These are phyloP conservation scores for Odontocerum albicorne DNA, from an alignment of 2,888 invertebrate species.

Conservation along the genomic window DNA sequence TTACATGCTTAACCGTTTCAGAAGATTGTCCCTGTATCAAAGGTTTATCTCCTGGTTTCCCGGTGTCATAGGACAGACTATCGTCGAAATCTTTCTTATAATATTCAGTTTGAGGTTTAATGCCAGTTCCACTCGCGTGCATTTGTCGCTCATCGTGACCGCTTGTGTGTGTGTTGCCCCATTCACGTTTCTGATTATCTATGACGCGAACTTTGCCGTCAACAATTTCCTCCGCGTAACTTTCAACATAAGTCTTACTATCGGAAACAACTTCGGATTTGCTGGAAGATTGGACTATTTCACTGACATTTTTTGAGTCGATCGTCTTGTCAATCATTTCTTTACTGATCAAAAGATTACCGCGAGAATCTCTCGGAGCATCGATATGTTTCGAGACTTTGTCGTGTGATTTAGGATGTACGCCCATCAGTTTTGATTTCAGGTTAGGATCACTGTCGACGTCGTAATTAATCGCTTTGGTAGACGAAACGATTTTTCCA, in stretches of 20 bases:
- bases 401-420: background rate
- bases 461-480: constrained; percentile 38
- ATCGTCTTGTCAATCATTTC: background rate
- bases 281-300: constrained; percentile 40
- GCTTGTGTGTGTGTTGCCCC: constrained; percentile 39
- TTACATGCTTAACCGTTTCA: constrained; percentile 35
- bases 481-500: constrained; percentile 37
- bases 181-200: constrained; percentile 45
- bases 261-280: constrained; percentile 48
- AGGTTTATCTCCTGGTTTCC: constrained; percentile 42
- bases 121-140: constrained; percentile 45
- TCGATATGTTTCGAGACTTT: constrained; percentile 3
- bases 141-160: constrained; percentile 43
- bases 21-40: constrained; percentile 30
- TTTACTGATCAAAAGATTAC: background rate
- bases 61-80: constrained; percentile 44
- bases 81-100: constrained; percentile 44
- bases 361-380: constrained; percentile 28
- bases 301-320: constrained; percentile 7
- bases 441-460: constrained; percentile 11
- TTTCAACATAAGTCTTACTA: constrained; percentile 53
- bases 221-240: constrained; percentile 32
- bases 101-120: constrained; percentile 47
- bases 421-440: background rate
- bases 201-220: constrained; percentile 30